These are phyloP conservation scores for Nilaparvata lugens DNA, from an alignment of 1,140 invertebrate genomes.

Conservation along the genomic window DNA sequence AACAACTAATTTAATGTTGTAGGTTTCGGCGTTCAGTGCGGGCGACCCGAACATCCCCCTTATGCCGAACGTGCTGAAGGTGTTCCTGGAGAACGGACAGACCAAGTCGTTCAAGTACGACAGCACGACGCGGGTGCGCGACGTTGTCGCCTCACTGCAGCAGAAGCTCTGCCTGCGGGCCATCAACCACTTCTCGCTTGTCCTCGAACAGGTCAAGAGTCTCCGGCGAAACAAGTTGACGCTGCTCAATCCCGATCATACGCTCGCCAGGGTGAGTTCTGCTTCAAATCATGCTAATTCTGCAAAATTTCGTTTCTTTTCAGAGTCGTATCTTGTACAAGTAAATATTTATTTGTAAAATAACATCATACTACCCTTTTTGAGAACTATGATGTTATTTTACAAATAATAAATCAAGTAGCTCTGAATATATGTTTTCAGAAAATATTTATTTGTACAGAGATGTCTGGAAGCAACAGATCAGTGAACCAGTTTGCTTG, in stretches of 20 bases:
- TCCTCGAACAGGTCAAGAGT: conserved; percentile 83
- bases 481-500: too few relatives aligned
- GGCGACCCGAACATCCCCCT: conserved; percentile 74
- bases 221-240: conserved; percentile 74
- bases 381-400: too few relatives aligned
- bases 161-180: conserved; percentile 75
- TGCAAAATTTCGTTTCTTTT: too few relatives aligned
- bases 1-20: conserved; percentile 12
- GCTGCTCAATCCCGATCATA: conserved; percentile 71
- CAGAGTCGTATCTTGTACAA: too few relatives aligned
- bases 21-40: conserved; percentile 66
- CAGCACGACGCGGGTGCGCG: conserved; percentile 75
- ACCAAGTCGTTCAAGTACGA: conserved; percentile 96
- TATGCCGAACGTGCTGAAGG: conserved; percentile 88
- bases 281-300: conserved; percentile 10
- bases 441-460: too few relatives aligned
- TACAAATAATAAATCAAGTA: too few relatives aligned
- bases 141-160: conserved; percentile 75
- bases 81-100: conserved; percentile 89
- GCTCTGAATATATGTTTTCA: too few relatives aligned
- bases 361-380: too few relatives aligned
- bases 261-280: conserved; percentile 64
- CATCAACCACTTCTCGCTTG: conserved; percentile 76
- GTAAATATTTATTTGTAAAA: too few relatives aligned
- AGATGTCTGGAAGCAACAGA: too few relatives aligned